A percentile compares a stretch with the other conserved stretches of the same genome.
Conservation (phyloP, 2,113 vertebrate species). For the Alaudala cheleensis region DNA sequence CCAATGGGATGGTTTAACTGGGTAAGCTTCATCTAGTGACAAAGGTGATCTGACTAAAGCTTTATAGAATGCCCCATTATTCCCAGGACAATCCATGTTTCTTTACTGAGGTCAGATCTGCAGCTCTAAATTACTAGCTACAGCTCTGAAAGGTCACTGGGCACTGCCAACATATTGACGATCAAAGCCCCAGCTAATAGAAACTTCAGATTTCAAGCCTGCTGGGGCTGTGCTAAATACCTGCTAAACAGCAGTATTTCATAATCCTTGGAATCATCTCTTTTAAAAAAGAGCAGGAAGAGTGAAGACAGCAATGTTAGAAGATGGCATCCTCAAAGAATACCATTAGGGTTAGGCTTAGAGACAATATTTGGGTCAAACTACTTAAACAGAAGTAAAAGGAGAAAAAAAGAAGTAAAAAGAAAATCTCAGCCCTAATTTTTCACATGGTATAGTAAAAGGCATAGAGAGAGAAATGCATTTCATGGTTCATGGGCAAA, state of each 20-base stretch:
- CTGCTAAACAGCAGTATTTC: neutral
- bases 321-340: neutral
- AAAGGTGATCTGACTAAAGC: neutral
- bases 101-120: neutral
- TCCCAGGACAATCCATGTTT: neutral
- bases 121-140: neutral
- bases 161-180: neutral
- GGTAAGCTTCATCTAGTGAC: neutral
- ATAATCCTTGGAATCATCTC: neutral
- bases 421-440: neutral
- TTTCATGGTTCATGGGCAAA: neutral
- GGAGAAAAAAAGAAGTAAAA: neutral
- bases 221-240: neutral
- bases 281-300: neutral
- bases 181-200: neutral
- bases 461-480: neutral
- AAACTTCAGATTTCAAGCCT: neutral
- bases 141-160: neutral
- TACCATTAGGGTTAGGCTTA: neutral
- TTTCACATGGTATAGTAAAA: neutral
- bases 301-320: neutral
- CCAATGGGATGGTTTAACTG: neutral
- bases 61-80: neutral
- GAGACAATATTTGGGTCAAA: neutral
- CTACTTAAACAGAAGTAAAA: neutral